Evolutionary conservation across 2,888 invertebrate genomes (phyloP).

Genomic region (Capitulum mitella): DNA sequence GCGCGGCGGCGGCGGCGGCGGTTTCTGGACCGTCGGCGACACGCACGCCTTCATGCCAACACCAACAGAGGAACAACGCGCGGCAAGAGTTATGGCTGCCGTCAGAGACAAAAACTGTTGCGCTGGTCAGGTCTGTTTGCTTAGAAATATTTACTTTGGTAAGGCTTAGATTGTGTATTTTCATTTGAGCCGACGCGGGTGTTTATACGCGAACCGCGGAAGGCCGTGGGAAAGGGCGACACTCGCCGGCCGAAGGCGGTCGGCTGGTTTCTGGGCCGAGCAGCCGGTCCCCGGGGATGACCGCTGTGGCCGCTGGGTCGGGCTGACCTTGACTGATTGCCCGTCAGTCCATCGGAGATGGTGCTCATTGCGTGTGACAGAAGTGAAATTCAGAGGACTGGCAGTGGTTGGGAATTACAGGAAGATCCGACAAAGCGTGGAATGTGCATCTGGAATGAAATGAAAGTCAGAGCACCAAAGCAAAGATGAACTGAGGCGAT

Average conservation of each 20-base stretch:
- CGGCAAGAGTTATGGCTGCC: background rate
- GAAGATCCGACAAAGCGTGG: too few species aligned
- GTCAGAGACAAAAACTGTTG: conserved; percentile 5
- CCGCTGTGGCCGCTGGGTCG: background rate
- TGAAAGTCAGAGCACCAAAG: too few species aligned
- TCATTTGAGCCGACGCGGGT: background rate
- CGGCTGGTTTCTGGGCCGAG: background rate
- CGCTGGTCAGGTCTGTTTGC: conserved; percentile 22
- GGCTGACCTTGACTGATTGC: too few species aligned
- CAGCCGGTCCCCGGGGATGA: too few species aligned
- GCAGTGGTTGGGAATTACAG: too few species aligned
- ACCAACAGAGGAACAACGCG: background rate
- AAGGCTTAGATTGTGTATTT: background rate
- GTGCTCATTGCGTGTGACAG: too few species aligned
- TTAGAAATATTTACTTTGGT: conserved; percentile 17
- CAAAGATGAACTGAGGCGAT: too few species aligned
- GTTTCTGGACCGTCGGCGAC: background rate
- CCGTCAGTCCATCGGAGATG: too few species aligned
- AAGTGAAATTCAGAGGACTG: too few species aligned
- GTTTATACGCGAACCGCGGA: background rate
- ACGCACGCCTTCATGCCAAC: conserved; percentile 1
- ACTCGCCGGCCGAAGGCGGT: background rate
- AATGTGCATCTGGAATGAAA: too few species aligned
- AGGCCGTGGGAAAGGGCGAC: conserved; percentile 1
- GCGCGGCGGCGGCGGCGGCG: background rate